Percentiles rank a stretch among this genome's conserved stretches.
Conservation (phyloP, 2,113 vertebrate species). For the Hippopotamus amphibius region DNA sequence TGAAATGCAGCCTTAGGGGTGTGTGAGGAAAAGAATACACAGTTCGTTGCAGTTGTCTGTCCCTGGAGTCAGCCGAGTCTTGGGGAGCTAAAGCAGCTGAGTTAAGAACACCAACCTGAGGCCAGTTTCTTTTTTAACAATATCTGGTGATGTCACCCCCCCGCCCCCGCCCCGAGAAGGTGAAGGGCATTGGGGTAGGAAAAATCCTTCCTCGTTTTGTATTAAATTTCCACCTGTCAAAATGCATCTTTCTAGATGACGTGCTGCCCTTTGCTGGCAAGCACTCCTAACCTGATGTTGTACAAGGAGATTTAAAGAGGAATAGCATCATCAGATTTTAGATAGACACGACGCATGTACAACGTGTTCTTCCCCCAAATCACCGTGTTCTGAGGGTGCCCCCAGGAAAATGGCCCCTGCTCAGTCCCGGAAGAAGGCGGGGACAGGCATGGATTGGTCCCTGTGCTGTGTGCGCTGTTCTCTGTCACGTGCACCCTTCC, state of each 20-base stretch:
- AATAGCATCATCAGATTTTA: not conserved
- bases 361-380: not conserved
- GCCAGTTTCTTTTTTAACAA: constrained; percentile 7
- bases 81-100: not conserved
- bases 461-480: fast-evolving
- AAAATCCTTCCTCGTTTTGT: not conserved
- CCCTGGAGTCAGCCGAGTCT: not conserved
- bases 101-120: not conserved
- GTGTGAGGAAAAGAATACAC: not conserved
- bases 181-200: not conserved
- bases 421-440: not conserved
- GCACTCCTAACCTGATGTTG: not conserved
- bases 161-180: not conserved
- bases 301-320: not conserved
- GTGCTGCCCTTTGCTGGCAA: not conserved
- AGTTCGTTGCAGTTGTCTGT: too few relatives aligned
- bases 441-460: not conserved
- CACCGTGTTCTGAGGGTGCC: not conserved
- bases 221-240: not conserved
- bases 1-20: not conserved
- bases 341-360: not conserved
- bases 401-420: not conserved
- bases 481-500: not conserved
- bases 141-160: not conserved
- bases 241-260: constrained; percentile 7